Percentiles rank a stretch among this genome's conserved stretches.
Conservation (phyloP, 2,113 vertebrate species). For the Elephas maximus region DNA sequence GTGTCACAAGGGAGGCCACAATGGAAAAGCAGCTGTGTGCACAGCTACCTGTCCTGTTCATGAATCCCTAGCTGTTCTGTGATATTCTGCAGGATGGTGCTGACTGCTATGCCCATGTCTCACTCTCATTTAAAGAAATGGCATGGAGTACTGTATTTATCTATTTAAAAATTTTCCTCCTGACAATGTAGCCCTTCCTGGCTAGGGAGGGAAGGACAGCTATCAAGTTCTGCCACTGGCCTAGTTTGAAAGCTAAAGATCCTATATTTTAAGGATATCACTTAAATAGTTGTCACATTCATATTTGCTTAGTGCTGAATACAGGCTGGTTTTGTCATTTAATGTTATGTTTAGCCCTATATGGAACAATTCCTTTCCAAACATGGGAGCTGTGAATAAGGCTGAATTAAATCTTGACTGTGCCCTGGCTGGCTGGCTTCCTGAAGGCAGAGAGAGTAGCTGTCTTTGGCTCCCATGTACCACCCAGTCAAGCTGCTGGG, state of each 20-base stretch:
- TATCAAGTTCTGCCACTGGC: neutral
- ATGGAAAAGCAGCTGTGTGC: neutral
- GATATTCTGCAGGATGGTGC: neutral
- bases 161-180: neutral
- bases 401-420: neutral
- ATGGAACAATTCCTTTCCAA: neutral
- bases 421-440: neutral
- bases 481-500: neutral
- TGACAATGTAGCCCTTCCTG: neutral
- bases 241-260: neutral
- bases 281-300: neutral
- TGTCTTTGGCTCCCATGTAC: rapidly evolving
- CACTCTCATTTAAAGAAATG: neutral
- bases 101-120: neutral
- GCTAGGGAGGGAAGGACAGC: neutral
- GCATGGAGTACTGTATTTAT: neutral
- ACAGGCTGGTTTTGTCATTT: neutral
- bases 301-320: neutral
- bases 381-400: neutral
- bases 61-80: neutral
- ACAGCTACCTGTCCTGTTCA: neutral
- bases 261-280: neutral
- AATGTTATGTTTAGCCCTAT: neutral
- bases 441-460: neutral
- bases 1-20: neutral